Base-by-base conservation (phyloP, 1,140 invertebrate genomes). In the Campoletis sonorensis region DNA sequence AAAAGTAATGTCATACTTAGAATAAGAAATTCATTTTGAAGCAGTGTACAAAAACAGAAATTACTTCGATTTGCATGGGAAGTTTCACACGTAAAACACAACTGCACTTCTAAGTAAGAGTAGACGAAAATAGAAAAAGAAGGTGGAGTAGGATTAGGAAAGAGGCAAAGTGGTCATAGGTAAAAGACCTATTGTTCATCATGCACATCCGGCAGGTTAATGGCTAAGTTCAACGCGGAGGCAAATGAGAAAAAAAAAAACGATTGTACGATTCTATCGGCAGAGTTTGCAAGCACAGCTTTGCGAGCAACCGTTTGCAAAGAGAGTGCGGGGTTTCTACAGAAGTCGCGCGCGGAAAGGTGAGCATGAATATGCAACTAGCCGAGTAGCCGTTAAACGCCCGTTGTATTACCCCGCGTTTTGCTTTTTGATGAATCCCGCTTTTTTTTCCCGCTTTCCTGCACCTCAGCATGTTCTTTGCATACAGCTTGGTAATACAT, bases 361-460 rank as follows among this genome's bases (percentile, higher is more conserved):
- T 77, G 76, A 78, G 61, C 61, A 78, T 78, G 76, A 78, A 78
- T 78, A 78, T 78, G 76, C 76, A 77, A 78, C 76, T 78, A 78
- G 37, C 76, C 58, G 61, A 27, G 30, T 51, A 78, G 61, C 76
- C 76, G 76, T 67, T 78, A 78, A 78, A 78, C 76, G 76, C 58
- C 76, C 76, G 76, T 70, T 70, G 76, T 78, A 37, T 78, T 78
- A 61, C 58, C 45, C 61, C 61, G 45, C 58, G 76, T 78, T 78
- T 54, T 54, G 76, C 58, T 78, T 78, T 49, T 78, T 67, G 76
- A 78, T 78, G 76, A 78, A 78, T 67, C 76, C 61, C 33, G 21
- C 33, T 27, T 78, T 64, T 64, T 64, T 49, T 33, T 11, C 45
- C 45, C 49, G 45, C 49, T 75, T 23, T 37, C 27, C 72, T 45